phyloP scores from a whole-genome alignment of 2,888 invertebrate species.

The Cistogaster globosa region DNA sequence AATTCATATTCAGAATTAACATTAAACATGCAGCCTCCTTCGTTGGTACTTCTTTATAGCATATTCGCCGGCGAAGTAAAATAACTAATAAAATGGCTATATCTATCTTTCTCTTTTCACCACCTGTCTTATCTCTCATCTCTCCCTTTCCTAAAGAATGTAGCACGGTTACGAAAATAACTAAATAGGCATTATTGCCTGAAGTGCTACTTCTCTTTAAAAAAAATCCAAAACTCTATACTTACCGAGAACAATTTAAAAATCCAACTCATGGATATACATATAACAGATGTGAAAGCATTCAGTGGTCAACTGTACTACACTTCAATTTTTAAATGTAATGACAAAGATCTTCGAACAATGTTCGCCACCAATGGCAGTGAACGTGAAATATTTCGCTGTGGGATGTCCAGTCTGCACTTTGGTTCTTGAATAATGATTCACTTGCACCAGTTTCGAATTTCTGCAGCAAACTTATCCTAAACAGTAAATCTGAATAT shows the following conservation, averaged over 20 bases:
- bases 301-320: conserved; percentile 54
- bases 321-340: conserved; percentile 58
- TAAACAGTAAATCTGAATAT: conserved; percentile 65
- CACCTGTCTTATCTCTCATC: too few species aligned
- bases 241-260: neutral
- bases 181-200: too few species aligned
- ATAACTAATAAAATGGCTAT: too few species aligned
- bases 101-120: too few species aligned
- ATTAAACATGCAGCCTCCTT: too few species aligned
- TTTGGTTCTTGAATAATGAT: conserved; percentile 4
- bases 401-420: conserved; percentile 55
- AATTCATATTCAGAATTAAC: too few species aligned
- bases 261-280: conserved; percentile 53
- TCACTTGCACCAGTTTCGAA: conserved; percentile 62
- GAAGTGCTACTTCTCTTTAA: too few species aligned
- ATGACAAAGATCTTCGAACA: conserved; percentile 54
- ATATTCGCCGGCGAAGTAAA: too few species aligned
- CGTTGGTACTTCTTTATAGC: too few species aligned
- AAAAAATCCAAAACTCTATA: too few species aligned
- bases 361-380: conserved; percentile 62
- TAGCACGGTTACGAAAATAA: too few species aligned
- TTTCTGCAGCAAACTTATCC: conserved; percentile 67
- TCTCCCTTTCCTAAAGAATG: too few species aligned
- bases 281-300: conserved; percentile 61
- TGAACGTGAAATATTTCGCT: conserved; percentile 67